phyloP scores from a whole-genome alignment of 2,888 invertebrate genomes.

The Athalia circularis region DNA sequence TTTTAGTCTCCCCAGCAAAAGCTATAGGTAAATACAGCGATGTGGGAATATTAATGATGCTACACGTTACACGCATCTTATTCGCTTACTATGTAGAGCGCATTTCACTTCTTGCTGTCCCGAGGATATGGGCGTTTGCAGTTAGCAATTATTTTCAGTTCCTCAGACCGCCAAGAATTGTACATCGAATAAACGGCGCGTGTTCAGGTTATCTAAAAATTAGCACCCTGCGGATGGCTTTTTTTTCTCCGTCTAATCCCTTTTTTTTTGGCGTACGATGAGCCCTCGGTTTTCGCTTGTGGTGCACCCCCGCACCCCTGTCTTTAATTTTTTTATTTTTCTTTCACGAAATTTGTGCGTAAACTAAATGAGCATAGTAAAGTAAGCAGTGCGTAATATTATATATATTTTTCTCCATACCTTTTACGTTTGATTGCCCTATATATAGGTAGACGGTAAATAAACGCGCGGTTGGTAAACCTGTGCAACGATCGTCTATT shows the following conservation, averaged over 20 bases:
- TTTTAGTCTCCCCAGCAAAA: background rate
- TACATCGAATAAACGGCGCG: no score
- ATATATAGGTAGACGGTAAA: conserved; percentile 10
- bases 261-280: no score
- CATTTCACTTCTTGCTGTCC: background rate
- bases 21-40: background rate
- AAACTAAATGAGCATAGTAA: no score
- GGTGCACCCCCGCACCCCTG: no score
- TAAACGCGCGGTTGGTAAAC: conserved; percentile 3
- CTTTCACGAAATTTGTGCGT: no score
- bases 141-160: conserved; percentile 6
- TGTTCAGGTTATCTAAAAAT: no score
- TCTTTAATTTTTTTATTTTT: no score
- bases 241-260: no score
- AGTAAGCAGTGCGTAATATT: no score
- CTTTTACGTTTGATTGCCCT: background rate
- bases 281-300: no score
- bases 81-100: conserved; percentile 29
- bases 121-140: background rate
- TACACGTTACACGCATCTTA: background rate
- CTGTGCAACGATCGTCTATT: background rate
- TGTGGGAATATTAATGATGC: conserved; percentile 35
- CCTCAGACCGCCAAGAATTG: background rate
- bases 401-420: background rate
- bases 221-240: no score